Evolutionary conservation across 2,888 invertebrate genomes (phyloP).

Genomic region (Synanthedon myopaeformis): DNA sequence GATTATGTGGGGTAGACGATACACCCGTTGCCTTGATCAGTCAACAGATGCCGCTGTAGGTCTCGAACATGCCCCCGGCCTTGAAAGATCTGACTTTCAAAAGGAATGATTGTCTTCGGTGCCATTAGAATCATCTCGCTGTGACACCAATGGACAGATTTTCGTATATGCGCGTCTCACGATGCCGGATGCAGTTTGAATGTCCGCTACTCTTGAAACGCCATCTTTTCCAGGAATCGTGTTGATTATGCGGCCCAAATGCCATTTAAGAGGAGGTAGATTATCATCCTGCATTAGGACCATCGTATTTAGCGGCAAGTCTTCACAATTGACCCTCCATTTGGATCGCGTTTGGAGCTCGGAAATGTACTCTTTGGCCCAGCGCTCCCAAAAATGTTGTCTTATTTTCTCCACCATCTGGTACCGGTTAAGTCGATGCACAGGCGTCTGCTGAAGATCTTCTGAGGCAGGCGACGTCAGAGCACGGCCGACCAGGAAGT

Average conservation of each 20-base stretch:
- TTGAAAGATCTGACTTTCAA: conserved; percentile 4
- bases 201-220: conserved; percentile 3
- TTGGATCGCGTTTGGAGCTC: conserved; percentile 16
- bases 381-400: conserved; percentile 15
- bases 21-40: too few relatives aligned
- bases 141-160: neutral
- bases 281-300: conserved; percentile 2
- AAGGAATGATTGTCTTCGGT: neutral
- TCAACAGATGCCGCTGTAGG: too few relatives aligned
- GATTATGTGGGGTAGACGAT: too few relatives aligned
- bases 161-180: conserved; percentile 2
- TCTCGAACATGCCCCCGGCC: conserved; percentile 1
- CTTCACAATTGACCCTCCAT: conserved; percentile 8
- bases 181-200: conserved; percentile 1
- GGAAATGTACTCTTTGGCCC: conserved; percentile 11
- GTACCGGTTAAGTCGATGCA: conserved; percentile 6
- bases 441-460: conserved; percentile 1
- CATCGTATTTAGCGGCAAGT: neutral
- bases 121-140: neutral
- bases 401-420: conserved; percentile 11
- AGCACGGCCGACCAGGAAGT: conserved; percentile 2
- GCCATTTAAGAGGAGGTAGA: conserved; percentile 1
- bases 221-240: conserved; percentile 4
- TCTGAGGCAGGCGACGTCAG: conserved; percentile 4
- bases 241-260: conserved; percentile 1